Conservation (phyloP, 2,797 vertebrate species). For the Ibycter americanus region DNA sequence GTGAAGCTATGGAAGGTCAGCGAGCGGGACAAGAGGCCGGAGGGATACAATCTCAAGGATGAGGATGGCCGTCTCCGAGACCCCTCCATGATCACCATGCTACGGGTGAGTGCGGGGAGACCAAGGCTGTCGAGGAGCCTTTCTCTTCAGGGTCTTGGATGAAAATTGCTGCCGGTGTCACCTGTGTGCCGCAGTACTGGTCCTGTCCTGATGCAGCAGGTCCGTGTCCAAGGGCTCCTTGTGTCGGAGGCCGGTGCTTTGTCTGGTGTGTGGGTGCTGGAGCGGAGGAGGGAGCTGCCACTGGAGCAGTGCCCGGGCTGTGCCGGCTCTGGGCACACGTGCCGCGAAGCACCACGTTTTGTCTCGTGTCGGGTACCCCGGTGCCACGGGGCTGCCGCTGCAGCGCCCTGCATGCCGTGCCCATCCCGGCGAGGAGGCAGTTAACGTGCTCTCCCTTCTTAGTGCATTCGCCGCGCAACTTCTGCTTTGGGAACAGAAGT, state of each 20-base stretch:
- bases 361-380: accelerated
- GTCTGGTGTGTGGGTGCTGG: accelerated
- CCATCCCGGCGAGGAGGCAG: accelerated
- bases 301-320: accelerated
- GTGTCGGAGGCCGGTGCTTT: accelerated
- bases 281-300: background rate
- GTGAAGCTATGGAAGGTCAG: constrained; percentile 99
- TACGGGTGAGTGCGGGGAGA: constrained; percentile 81
- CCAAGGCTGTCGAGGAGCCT: accelerated
- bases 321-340: accelerated
- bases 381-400: background rate
- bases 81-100: constrained; percentile 92
- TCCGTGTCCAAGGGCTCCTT: accelerated
- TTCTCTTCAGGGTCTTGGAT: background rate
- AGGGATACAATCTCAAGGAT: constrained; percentile 98
- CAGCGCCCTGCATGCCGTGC: accelerated
- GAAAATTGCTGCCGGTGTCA: accelerated
- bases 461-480: accelerated
- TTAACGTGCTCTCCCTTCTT: background rate
- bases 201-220: accelerated
- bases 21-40: constrained; percentile 94
- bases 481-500: background rate
- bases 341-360: accelerated
- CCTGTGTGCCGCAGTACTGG: accelerated
- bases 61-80: constrained; percentile 94